Evolutionary conservation across 2,113 vertebrate species (phyloP), one percentile per base, ranked within the genome.

Genomic region (Vidua chalybeata): DNA sequence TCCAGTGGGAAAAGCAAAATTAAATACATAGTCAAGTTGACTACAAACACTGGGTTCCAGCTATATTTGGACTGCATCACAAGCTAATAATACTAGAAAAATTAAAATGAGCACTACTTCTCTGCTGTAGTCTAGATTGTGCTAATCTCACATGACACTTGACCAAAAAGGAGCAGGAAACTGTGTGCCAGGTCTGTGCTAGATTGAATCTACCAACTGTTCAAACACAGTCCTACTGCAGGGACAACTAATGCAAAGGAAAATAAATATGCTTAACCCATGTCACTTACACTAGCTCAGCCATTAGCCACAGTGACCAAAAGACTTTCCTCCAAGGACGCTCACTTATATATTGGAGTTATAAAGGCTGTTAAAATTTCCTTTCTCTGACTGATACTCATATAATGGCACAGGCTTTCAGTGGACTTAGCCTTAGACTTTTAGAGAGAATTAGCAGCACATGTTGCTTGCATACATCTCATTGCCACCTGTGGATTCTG

Each of bases 181-280:
- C 51, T 63, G 7, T 0, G 1, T 71, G 69, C 43, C 76, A 71
- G 55, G 52, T 81, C 76, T n/a, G 7, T 67, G 73, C 76, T 67
- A 81, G 80, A 84, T 7, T 78, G 68, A 89, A 74, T 68, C 39
- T 75, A 37, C 55, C 91, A 92, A 74, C 86, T 97, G 93, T 84
- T 89, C 63, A 92, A 77, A 93, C 69, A 77, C 43, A 15, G 12
- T 74, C 39, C 27, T 86, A 14, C 45, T 68, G 24, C 43, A 71
- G 52, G 26, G 39, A 71, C 52, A 94, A n/a, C 23, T 73, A 58
- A 92, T 11, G 63, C 61, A 84, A 80, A 81, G 52, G 43, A 81
- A 95, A 84, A 81, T 48, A 84, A 78, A 61, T 75, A 74, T 41
- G 7, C 26, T 83, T 84, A 84, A 83, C 45, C 13, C 1, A 0